Evolutionary conservation across 2,113 vertebrate genomes (phyloP), one percentile per base, ranked within the genome.

Genomic region (Lasiurus cinereus): DNA sequence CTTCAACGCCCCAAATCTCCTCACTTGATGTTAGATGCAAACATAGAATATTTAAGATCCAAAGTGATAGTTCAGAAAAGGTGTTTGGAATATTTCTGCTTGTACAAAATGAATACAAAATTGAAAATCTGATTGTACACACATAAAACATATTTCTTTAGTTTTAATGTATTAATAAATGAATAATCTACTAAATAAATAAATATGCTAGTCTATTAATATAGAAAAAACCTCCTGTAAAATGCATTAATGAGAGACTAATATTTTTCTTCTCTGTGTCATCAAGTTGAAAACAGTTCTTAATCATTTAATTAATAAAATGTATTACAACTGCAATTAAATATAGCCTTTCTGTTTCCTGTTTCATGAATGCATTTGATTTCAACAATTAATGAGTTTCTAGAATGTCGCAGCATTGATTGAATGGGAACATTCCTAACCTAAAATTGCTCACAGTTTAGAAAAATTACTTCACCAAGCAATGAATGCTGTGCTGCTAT

Each of bases 21-120:
- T 87, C 3, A 39, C n/a, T 93, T 86, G 85, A 86, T 80, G 33
- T 91, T 87, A 79, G 79, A 73, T 54, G 6, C 0, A 1, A 93
- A 64, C n/a, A 70, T n/a, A 69, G 66, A 74, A 66, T 89, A 92
- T 76, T 94, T 76, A 78, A 96, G 54, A 94, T 27, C 19, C 8
- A 90, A 77, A 11, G 19, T 54, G 39, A n/a, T 82, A 89, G 50
- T 72, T 93, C 19, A 54, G 10, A 92, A 87, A 69, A 69, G 8
- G 12, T 48, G 52, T 13, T 77, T 88, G 72, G 73, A 92, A 69
- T 73, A 73, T 80, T 90, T 89, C 19, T 82, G 19, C 16, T 19
- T 76, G 73, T 3, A 56, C n/a, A 54, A 93, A 74, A 13, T 39
- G 29, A 88, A 90, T 1, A 48, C 22, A 66, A 83, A 33, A 82